Base-by-base conservation (phyloP, 2,113 vertebrate species). In the Bombycilla garrulus region DNA sequence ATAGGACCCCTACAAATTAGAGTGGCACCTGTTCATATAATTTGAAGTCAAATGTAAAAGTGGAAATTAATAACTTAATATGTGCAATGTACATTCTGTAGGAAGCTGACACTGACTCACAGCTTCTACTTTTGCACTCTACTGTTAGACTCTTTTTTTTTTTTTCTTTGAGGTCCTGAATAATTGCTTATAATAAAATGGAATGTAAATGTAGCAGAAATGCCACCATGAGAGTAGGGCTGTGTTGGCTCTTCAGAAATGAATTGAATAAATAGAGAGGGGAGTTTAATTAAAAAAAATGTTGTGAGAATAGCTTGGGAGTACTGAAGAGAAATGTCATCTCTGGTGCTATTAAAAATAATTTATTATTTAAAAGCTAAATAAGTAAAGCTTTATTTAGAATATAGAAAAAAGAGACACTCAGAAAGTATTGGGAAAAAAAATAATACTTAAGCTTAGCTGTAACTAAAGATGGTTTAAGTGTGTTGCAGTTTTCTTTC, bases 51-150 rank as follows among this genome's bases (percentile, higher is more conserved):
- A 51, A 57, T 35, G 23, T 50, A 61, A 33, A 91, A 87, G 56
- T 81, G 31, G 38, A 81, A 84, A 81, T 71, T n/a, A 95, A 54
- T 86, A 96, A 84, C 66, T 95, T 92, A 58, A 53, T 54, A 16
- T 86, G 28, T 86, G n/a, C 77, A 81, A 42, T 89, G 33, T 28
- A 29, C 25, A 7, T 67, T 80, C 66, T 77, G 4, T 92, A 82
- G 88, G 94, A 36, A 44, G 61, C 51, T 51, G 45, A 56, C 33
- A 20, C 23, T 86, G 53, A 77, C 67, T 96, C 54, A 71, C 50
- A 53, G 36, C n/a, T 92, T 93, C 89, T 88, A 48, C 28, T 84
- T 62, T 31, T 85, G 21, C 31, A n/a, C 29, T 93, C 13, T 38
- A 24, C 42, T 7, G 3, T 78, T 45, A 28, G 18, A 19, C 15